Evolutionary conservation across 1,140 invertebrate species (phyloP).

Genomic region (Drosophila fuyamai): DNA sequence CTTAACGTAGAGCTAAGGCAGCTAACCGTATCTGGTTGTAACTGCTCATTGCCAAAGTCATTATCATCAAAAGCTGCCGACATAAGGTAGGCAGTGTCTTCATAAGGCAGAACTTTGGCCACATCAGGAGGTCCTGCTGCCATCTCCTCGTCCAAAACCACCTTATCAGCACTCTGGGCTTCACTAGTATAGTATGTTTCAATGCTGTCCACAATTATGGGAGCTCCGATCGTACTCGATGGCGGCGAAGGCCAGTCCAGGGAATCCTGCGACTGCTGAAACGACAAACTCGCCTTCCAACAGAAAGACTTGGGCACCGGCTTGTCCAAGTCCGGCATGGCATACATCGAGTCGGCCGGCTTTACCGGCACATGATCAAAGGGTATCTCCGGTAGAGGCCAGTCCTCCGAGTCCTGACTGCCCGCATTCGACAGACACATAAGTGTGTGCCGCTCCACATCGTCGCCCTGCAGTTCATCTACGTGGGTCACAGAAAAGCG

Average conservation of each 20-base stretch:
- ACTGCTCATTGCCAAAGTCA: slow-evolving; percentile 71
- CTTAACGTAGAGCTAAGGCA: slow-evolving; percentile 86
- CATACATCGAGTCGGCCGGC: slow-evolving; percentile 70
- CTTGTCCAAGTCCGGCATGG: slow-evolving; percentile 79
- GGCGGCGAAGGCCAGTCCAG: slow-evolving; percentile 92
- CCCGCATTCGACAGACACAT: slow-evolving; percentile 84
- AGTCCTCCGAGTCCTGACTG: slow-evolving; percentile 89
- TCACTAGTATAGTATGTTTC: slow-evolving; percentile 93
- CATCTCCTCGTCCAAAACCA: slow-evolving; percentile 86
- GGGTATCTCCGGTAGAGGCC: slow-evolving; percentile 89
- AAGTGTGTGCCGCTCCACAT: slow-evolving; percentile 70
- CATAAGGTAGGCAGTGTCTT: slow-evolving; percentile 83
- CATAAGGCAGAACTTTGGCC: slow-evolving; percentile 78
- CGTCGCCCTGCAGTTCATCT: slow-evolving; percentile 70
- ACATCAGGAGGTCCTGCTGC: slow-evolving; percentile 85
- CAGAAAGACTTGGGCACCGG: slow-evolving; percentile 83
- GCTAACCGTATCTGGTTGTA: slow-evolving; percentile 81
- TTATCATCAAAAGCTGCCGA: slow-evolving; percentile 76
- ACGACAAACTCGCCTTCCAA: slow-evolving; percentile 79
- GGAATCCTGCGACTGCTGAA: slow-evolving; percentile 86
- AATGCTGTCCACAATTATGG: slow-evolving; percentile 90
- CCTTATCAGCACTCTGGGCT: slow-evolving; percentile 89
- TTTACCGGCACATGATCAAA: slow-evolving; percentile 82
- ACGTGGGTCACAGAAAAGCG: slow-evolving; percentile 83
- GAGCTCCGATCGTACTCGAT: slow-evolving; percentile 88